Conservation (phyloP, 1,140 invertebrate species). For the Drosophila takahashii region DNA sequence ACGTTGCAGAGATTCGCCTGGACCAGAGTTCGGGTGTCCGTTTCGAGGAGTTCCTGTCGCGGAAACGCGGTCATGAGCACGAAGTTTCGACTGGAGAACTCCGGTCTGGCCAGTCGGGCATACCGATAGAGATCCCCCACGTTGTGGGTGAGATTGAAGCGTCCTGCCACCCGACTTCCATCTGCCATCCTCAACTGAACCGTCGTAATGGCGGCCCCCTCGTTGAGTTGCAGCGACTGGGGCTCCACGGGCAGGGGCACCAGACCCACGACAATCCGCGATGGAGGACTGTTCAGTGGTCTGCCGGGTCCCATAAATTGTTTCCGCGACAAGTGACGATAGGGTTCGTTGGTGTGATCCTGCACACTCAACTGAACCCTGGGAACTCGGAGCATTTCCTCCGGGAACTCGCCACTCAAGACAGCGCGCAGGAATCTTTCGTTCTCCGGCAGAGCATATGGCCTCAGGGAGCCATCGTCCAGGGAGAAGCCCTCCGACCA, state of each 20-base stretch:
- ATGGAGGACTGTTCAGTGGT: constrained; percentile 20
- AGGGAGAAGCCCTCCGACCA: constrained; percentile 70
- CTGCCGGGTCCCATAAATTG: constrained; percentile 62
- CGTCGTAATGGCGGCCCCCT: constrained; percentile 16
- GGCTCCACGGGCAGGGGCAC: neutral
- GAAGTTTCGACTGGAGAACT: constrained; percentile 41
- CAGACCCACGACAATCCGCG: fast-evolving
- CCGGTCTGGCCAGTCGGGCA: constrained; percentile 47
- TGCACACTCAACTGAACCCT: constrained; percentile 55
- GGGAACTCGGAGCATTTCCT: constrained; percentile 47
- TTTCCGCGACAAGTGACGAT: constrained; percentile 51
- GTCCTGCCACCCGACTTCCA: constrained; percentile 52
- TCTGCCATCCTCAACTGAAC: constrained; percentile 62
- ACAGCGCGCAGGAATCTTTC: constrained; percentile 55
- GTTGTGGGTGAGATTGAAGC: constrained; percentile 56
- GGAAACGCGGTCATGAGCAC: constrained; percentile 60
- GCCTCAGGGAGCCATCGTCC: constrained; percentile 52
- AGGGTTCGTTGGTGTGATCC: constrained; percentile 62
- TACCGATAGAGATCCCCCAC: constrained; percentile 58
- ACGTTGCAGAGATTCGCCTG: constrained; percentile 62
- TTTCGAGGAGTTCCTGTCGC: constrained; percentile 44
- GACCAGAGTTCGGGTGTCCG: constrained; percentile 46
- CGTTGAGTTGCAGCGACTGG: constrained; percentile 27
- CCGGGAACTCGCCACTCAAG: constrained; percentile 59
- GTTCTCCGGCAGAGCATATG: constrained; percentile 56